Conservation (phyloP, 2,888 invertebrate genomes). For the Microctonus aethiopoides region DNA sequence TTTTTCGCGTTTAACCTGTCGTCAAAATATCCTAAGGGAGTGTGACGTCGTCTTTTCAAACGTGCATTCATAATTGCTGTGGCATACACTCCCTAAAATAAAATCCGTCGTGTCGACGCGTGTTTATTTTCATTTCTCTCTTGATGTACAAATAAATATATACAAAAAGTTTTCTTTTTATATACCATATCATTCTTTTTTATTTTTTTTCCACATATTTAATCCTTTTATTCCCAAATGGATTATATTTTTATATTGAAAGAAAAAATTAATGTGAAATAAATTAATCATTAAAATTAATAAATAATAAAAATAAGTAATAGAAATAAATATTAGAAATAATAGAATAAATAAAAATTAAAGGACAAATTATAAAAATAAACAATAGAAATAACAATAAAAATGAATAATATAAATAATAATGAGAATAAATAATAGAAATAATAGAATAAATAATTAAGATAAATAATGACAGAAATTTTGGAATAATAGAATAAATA, state of each 20-base stretch:
- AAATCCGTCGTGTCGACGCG: conserved; percentile 42
- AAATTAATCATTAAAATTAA: background rate
- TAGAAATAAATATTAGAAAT: no score
- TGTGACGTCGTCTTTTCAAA: conserved; percentile 55
- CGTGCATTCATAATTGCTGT: conserved; percentile 62
- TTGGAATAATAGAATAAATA: no score
- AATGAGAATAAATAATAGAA: no score
- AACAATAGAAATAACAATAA: no score
- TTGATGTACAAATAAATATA: background rate
- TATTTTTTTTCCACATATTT: no score
- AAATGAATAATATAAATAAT: no score
- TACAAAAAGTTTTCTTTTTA: background rate
- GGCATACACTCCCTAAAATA: conserved; percentile 56
- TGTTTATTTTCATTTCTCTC: conserved; percentile 28
- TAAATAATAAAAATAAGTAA: background rate
- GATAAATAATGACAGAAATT: no score
- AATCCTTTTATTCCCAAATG: background rate
- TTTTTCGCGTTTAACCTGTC: background rate
- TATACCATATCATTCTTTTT: background rate
- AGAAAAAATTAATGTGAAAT: background rate
- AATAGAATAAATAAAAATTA: no score
- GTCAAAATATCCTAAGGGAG: conserved; percentile 6
- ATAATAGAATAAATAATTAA: no score
- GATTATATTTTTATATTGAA: background rate
- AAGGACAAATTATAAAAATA: no score